phyloP scores from a whole-genome alignment of 2,888 invertebrate species.

The Drosophila mercatorum region DNA sequence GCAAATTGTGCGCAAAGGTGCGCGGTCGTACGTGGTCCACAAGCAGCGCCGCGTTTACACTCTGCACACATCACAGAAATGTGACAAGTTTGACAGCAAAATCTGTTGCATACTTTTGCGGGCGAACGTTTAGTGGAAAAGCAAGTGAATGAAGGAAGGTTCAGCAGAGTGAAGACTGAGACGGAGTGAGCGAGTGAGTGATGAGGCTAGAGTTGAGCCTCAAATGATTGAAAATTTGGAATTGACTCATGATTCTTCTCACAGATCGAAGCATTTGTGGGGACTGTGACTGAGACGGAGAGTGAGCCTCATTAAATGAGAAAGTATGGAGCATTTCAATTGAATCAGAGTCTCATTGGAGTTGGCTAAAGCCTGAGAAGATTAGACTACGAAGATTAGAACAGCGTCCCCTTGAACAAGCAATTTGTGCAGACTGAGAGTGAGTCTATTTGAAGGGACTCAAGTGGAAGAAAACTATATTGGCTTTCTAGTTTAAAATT shows the following conservation, averaged over 20 bases:
- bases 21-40: constrained; percentile 63
- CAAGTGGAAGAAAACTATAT: too few relatives aligned
- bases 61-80: neutral
- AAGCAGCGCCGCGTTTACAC: neutral
- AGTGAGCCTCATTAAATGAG: neutral
- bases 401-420: too few relatives aligned
- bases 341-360: neutral
- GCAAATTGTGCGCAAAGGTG: constrained; percentile 78
- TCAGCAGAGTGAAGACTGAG: neutral
- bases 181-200: neutral
- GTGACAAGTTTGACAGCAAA: neutral
- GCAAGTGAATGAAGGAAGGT: neutral
- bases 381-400: too few relatives aligned
- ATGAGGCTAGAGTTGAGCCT: too few relatives aligned
- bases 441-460: too few relatives aligned
- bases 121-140: constrained; percentile 4
- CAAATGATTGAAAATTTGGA: too few relatives aligned
- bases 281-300: neutral
- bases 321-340: too few relatives aligned
- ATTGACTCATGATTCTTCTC: too few relatives aligned
- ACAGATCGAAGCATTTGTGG: too few relatives aligned
- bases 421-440: neutral
- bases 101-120: constrained; percentile 43
- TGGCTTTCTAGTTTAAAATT: too few relatives aligned
- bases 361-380: neutral